Evolutionary conservation across 2,888 invertebrate species (phyloP), one percentile per base, ranked within the genome.

Genomic region (Drosophila melanocephala): DNA sequence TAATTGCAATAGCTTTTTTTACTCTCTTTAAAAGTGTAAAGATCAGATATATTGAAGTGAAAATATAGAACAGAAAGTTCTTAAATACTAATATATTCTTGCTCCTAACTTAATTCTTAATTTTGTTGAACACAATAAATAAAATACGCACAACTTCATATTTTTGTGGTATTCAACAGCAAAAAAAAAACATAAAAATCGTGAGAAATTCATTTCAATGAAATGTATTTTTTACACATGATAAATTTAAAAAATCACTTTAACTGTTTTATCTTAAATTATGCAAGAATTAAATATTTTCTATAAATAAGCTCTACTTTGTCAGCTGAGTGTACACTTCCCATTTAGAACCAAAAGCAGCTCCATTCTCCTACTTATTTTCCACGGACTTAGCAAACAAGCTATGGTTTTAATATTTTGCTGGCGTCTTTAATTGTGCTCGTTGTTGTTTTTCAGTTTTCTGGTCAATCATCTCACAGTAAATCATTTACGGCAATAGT

Each of bases 391-490:
- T 6, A 56, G 28, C 28, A 60, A 33, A 44, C 44, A 51, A 37
- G 22, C 30, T 42, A n/a, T 44, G 30, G 55, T 69, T 75, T 78
- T 50, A 51, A 47, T 58, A 66, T 67, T 71, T 58, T 37, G 6
- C 44, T 47, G 44, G 57, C 63, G 79, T 78, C 32, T 63, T 55
- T 35, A 28, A 30, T 26, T 19, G 47, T 0, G 5, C 5, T 42
- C 19, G 16, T 22, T 30, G 5, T 32, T 69, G 33, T 68, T 57
- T 53, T 53, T 66, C 61, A 57, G 56, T 73, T 72, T 42, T 53
- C 69, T 74, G 72, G 63, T 73, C 78, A 81, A 69, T 81, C 89
- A 81, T 83, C 89, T 90, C 84, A 52, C 72, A 61, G 84, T 90
- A 72, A 85, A 88, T 90, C 84, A 90, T 88, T 88, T 74, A 70